Evolutionary conservation across 1,140 invertebrate genomes (phyloP), one percentile per base, ranked within the genome.

Genomic region (Drosophila sechellia): DNA sequence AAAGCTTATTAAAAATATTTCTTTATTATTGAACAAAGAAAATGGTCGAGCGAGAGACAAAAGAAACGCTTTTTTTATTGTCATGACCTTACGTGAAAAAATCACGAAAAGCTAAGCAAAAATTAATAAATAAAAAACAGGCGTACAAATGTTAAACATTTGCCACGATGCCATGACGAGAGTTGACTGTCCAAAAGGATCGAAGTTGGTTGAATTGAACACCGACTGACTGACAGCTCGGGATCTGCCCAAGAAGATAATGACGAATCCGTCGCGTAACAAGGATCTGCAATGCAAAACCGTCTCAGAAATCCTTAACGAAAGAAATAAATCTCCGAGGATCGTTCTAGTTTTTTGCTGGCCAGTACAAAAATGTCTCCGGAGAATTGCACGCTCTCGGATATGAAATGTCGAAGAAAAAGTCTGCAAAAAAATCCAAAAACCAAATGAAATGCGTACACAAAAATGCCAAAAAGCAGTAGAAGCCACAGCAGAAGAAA

Each of bases 1-100:
- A 87, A 89, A 87, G 84, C 84, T 87, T 87, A 90, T 87, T 87
- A 87, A 84, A 87, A 87, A 87, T 87, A 87, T 87, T 87, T 87
- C 84, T 84, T 87, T 84, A 87, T 89, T 87, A 84, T 89, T 65
- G 64, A 45, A 63, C 68, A 63, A 37, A 49, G 46, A 75, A 64
- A 75, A 65, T 69, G 43, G 66, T 10, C 34, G 12, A 49, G n/a
- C 49, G 45, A 61, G 70, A 75, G 72, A 64, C 55, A 76, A 64
- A 77, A 60, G 42, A 70, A 65, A 59, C 48, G 22, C 17, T 17
- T 22, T 70, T 60, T 61, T 63, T 40, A 40, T 25, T 43, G 31
- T 11, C 13, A 43, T 13, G 35, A 43, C 45, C 40, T 42, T 45
- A 60, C 40, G 34, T 39, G 37, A 54, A 74, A 56, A 60, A 77